A percentile compares a stretch with the other conserved stretches of the same genome.
phyloP scores from a whole-genome alignment of 2,113 vertebrate genomes.

The Elephantulus edwardii region DNA sequence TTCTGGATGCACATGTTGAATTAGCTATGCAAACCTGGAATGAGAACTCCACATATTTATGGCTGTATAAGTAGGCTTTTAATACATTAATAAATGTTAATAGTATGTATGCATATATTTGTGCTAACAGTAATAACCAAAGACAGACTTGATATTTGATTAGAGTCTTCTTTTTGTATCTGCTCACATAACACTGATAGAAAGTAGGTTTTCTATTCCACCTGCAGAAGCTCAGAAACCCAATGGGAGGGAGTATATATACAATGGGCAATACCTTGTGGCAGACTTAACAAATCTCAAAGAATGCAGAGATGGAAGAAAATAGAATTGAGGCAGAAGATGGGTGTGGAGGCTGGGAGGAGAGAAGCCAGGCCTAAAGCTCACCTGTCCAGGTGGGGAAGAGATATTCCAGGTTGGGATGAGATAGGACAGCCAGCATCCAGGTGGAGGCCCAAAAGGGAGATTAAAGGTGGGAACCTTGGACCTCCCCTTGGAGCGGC shows the following conservation, averaged over 20 bases:
- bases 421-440: not conserved
- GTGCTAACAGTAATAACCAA: slow-evolving; percentile 41
- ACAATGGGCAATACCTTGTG: not conserved
- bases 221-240: slow-evolving; percentile 42
- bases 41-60: slow-evolving; percentile 43
- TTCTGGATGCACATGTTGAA: slow-evolving; percentile 48
- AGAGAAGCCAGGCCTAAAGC: not conserved
- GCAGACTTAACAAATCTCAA: not conserved
- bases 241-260: not conserved
- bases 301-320: not conserved
- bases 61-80: slow-evolving; percentile 39
- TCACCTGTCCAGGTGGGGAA: not conserved
- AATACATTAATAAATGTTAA: slow-evolving; percentile 51
- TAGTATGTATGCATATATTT: not conserved
- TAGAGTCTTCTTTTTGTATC: slow-evolving; percentile 18
- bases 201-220: slow-evolving; percentile 20
- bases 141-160: slow-evolving; percentile 45
- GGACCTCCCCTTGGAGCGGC: not conserved
- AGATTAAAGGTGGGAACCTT: not conserved
- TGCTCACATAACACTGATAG: not conserved
- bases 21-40: slow-evolving; percentile 40
- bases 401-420: not conserved
- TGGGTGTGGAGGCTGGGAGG: not conserved
- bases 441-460: slow-evolving; percentile 28
- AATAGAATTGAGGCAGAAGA: not conserved